Percentiles rank a stretch among this genome's conserved stretches.
Conservation (phyloP, 2,113 vertebrate species). For the Mirounga angustirostris region DNA sequence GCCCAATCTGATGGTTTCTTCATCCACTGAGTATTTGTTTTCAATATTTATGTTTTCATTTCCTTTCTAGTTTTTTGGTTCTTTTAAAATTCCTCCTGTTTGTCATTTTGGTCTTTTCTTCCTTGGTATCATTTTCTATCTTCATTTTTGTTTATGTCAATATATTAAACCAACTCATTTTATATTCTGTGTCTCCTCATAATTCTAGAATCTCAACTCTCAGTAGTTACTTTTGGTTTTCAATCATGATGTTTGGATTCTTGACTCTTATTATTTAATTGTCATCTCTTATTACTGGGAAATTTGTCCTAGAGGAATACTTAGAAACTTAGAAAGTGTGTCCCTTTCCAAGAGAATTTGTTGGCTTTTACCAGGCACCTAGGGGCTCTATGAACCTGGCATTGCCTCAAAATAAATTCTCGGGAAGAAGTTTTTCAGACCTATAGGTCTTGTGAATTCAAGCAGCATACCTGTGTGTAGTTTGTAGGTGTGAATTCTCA, state of each 20-base stretch:
- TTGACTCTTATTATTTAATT: neutral
- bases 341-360: neutral
- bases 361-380: neutral
- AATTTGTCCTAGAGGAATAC: neutral
- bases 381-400: neutral
- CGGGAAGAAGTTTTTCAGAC: neutral
- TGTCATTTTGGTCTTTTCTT: neutral
- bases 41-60: neutral
- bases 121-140: neutral
- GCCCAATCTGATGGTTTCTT: neutral
- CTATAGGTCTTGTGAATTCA: neutral
- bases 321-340: neutral
- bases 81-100: neutral
- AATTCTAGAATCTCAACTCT: neutral
- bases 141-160: slow-evolving; percentile 3
- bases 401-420: neutral
- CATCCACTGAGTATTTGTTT: neutral
- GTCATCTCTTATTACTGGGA: neutral
- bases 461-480: neutral
- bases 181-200: neutral
- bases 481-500: neutral
- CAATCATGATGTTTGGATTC: neutral
- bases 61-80: neutral
- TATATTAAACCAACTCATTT: neutral
- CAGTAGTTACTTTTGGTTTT: neutral